Evolutionary conservation across 2,888 invertebrate species (phyloP).

Genomic region (Charanyca ferruginea): DNA sequence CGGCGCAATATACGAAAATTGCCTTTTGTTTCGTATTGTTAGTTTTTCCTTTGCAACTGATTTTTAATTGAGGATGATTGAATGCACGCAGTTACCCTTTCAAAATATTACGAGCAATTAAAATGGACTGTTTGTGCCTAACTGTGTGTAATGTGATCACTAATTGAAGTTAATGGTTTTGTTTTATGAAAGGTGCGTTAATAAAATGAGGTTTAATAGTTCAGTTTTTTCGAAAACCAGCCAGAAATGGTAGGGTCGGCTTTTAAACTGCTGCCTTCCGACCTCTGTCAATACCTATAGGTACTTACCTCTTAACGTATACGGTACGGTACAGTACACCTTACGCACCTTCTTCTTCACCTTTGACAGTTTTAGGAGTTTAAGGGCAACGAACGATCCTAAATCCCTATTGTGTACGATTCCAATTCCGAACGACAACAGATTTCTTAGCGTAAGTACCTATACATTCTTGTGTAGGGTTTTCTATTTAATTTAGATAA

Average conservation of each 20-base stretch:
- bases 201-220: conserved; percentile 9
- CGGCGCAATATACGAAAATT: conserved; percentile 41
- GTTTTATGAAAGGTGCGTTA: conserved; percentile 5
- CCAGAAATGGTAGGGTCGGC: background rate
- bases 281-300: conserved; percentile 17
- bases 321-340: conserved; percentile 7
- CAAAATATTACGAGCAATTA: conserved; percentile 46
- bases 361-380: conserved; percentile 34
- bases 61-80: conserved; percentile 57
- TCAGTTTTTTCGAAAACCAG: background rate
- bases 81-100: conserved; percentile 44
- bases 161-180: conserved; percentile 36
- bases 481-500: conserved; percentile 5
- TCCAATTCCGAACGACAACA: conserved; percentile 50
- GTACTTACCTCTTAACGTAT: conserved; percentile 4
- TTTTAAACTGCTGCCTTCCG: conserved; percentile 1
- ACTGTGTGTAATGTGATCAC: conserved; percentile 41
- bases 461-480: background rate
- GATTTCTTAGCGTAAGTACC: conserved; percentile 9
- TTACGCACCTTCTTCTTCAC: no score
- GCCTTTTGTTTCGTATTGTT: conserved; percentile 48
- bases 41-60: conserved; percentile 37
- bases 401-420: conserved; percentile 42
- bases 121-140: conserved; percentile 37
- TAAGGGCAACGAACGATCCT: conserved; percentile 14